Base-by-base conservation (phyloP, 2,797 vertebrate species). In the Oreortyx pictus region DNA sequence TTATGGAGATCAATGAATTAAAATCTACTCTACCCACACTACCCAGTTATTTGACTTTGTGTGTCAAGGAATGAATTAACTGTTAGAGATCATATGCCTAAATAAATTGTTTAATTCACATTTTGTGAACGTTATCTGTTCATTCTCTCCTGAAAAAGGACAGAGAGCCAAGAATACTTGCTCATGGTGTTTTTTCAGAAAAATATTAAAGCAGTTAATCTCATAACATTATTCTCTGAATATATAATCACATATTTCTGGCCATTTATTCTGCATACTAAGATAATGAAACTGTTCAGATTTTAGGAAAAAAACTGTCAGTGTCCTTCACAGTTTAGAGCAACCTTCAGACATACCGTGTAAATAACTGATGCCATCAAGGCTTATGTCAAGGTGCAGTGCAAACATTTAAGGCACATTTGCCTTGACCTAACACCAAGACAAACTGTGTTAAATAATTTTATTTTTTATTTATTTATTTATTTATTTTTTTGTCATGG, bases 1-100 rank as follows among this genome's bases (percentile, higher is more conserved):
- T 90, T 70, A 91, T 56, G 89, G 47, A 43, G 1, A 23, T 84
- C 49, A 73, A 47, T 82, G 90, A 87, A 89, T 43, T 68, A 64
- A 91, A 89, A 95, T 96, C 80, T 90, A 73, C 44, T 19, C 31
- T 60, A 79, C 44, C 20, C 15, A 22, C 37, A 18, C 70, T 89
- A 86, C 49, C 25, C 54, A 89, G 31, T 80, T 92, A 84, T 73
- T 72, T 92, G 22, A 6, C 3, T 41, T 86, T 93, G 24, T 80
- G 44, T 89, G 46, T 4, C 64, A 35, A 89, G 47, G 49, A 39
- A 89, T 80, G 33, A 92, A 80, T 88, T 89, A 52, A 84, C 7
- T 14, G 41, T 76, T 83, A 71, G 81, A 29, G 41, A 91, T 61
- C 29, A 78, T 22, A 46, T 67, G 5, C 12, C 65, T 82, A 82